Evolutionary conservation across 2,888 invertebrate species (phyloP).

Genomic region (Ephialtes manifestator): DNA sequence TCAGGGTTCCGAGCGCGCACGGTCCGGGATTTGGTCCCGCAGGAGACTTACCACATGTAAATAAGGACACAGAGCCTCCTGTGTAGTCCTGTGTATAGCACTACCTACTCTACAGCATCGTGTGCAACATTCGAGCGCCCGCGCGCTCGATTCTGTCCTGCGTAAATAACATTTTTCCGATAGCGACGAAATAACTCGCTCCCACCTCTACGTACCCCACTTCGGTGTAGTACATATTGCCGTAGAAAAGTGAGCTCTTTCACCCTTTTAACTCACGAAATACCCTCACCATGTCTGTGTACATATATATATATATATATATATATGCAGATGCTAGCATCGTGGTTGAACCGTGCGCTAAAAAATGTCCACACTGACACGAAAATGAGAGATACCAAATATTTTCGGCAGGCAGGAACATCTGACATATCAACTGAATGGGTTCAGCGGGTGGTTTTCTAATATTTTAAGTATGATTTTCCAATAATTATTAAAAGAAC

Average conservation of each 20-base stretch:
- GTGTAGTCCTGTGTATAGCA: slow-evolving; percentile 29
- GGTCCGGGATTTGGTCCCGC: slow-evolving; percentile 86
- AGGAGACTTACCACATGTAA: slow-evolving; percentile 86
- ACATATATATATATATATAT: not conserved
- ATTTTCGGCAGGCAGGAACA: not conserved
- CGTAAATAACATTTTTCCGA: slow-evolving; percentile 86
- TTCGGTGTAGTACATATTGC: slow-evolving; percentile 11
- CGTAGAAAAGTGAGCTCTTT: slow-evolving; percentile 38
- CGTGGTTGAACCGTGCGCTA: not conserved
- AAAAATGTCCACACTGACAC: slow-evolving; percentile 3
- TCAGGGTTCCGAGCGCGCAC: slow-evolving; percentile 82
- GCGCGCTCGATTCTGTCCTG: slow-evolving; percentile 71
- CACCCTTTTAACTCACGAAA: slow-evolving; percentile 38
- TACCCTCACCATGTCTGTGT: not conserved
- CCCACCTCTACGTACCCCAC: not conserved
- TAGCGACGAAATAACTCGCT: slow-evolving; percentile 75
- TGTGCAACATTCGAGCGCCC: slow-evolving; percentile 36
- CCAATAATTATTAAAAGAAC: too few relatives aligned
- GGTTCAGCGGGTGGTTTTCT: too few relatives aligned
- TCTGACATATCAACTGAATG: too few relatives aligned
- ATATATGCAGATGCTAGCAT: not conserved
- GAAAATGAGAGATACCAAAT: slow-evolving; percentile 2
- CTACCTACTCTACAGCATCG: slow-evolving; percentile 10
- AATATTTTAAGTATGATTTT: too few relatives aligned
- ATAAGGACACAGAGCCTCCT: slow-evolving; percentile 84